These are phyloP conservation scores for Ylistrum balloti DNA, from an alignment of 1,140 invertebrate genomes.

Conservation along the genomic window DNA sequence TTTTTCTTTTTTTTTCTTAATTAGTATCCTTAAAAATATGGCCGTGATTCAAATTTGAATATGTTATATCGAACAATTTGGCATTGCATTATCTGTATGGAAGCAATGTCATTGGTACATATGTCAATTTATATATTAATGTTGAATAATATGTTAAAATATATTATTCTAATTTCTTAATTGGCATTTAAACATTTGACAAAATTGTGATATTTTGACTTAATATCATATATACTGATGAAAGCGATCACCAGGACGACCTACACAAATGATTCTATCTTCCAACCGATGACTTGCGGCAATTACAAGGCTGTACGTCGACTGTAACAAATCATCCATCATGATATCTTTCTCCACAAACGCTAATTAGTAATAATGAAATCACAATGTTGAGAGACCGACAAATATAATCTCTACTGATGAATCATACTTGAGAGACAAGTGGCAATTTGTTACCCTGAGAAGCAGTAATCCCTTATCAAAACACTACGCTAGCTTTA, in stretches of 20 bases:
- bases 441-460: conserved; percentile 41
- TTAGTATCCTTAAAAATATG: too few species aligned
- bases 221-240: not conserved
- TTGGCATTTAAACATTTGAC: too few species aligned
- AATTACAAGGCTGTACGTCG: not conserved
- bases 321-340: not conserved
- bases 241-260: not conserved
- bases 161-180: too few species aligned
- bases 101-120: too few species aligned
- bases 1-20: too few species aligned
- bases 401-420: conserved; percentile 39
- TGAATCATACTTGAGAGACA: conserved; percentile 43
- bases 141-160: too few species aligned
- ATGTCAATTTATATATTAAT: too few species aligned
- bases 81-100: too few species aligned
- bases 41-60: too few species aligned
- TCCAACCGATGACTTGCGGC: not conserved
- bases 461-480: conserved; percentile 45
- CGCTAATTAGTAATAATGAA: conserved; percentile 49
- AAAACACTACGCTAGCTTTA: conserved; percentile 21
- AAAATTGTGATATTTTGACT: not conserved
- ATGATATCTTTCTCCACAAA: conserved; percentile 27
- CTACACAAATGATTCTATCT: conserved; percentile 31
- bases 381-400: conserved; percentile 43
- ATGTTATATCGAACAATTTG: too few species aligned